Base-by-base conservation (phyloP, 2,797 vertebrate species). In the Protonibea diacanthus region DNA sequence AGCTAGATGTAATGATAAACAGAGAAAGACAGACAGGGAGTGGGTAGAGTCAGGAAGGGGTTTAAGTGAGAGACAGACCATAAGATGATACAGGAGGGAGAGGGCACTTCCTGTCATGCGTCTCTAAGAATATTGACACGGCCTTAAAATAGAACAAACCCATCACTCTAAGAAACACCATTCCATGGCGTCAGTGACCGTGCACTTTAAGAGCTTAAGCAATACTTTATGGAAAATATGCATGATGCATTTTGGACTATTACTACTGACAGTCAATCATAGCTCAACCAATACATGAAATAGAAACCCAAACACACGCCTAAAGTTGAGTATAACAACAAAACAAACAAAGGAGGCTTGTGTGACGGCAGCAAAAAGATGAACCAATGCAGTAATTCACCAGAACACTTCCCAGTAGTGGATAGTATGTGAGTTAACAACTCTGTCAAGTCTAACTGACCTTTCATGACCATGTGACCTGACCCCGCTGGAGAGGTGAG, bases 381-480 rank as follows among this genome's bases (percentile, higher is more conserved):
- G 15, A 38, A 65, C 47, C 33, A 64, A 70, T 57, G 59, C 38
- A 29, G 44, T 56, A 18, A 66, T 45, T 77, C 40, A 56, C 13
- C 4, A 0, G 3, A 45, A 13, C 21, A 4, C 44, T 70, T 68
- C 57, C 60, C 40, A 69, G 55, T 78, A 63, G 48, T 59, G 66
- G 44, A 38, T 33, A 9, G n/a, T 69, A 18, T 44, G 52, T 23
- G 23, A 61, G 21, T 27, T 71, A 71, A 66, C 71, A 71, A 60
- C 21, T 45, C 55, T 47, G 42, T 75, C 68, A 65, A 29, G 56
- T 59, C 74, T 68, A 51, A 52, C 52, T 85, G 81, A 90, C 79
- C 86, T 79, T 70, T 84, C 42, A 23, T 69, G 81, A 85, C 83
- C 74, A 84, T 2, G 17, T 76, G 85, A 88, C 84, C 83, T 47